Base-by-base conservation (phyloP, 2,888 invertebrate genomes). In the Pyrochroa serraticornis region DNA sequence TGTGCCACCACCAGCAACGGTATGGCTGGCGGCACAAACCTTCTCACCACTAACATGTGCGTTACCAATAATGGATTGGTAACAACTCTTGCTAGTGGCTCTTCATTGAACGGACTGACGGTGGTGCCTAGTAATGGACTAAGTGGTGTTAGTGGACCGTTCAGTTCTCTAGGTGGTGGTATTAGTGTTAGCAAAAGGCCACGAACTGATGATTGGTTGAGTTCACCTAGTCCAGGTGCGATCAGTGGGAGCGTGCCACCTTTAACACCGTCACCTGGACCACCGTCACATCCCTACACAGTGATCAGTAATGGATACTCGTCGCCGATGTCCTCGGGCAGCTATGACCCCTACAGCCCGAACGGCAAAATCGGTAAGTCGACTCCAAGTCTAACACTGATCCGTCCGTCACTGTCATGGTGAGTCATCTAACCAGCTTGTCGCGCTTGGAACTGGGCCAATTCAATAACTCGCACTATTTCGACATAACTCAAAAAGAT, bases 261-360 rank as follows among this genome's bases (percentile, higher is more conserved):
- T 79, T 68, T 90, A 80, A 87, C 88, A n/a, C 87, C 87, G 8
- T 87, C 87, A 8, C 87, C 88, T 50, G 83, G 83, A 37, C 86
- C 87, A 7, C 84, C 79, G 22, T 68, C 73, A 14, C 77, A 80
- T 67, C 78, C 83, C 58, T 85, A 83, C 74, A 78, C 80, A 33
- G 75, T 77, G 57, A 83, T 85, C 66, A 87, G 85, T 75, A 91
- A 91, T 72, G 93, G 93, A 51, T 93, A 92, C 79, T 89, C 92
- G 47, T 92, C 92, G 67, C 92, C 93, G 12, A 87, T 92, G 83
- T 92, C 92, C 49, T 89, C 91, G 10, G 88, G 92, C 79, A 93
- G 92, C 85, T 93, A 93, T 82, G 93, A 93, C 71, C 92, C 92
- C 1, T 93, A 93, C 79, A 93, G 92, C 82, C 93, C 93, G 66